phyloP scores from a whole-genome alignment of 2,113 vertebrate genomes.

The Boleophthalmus pectinirostris region DNA sequence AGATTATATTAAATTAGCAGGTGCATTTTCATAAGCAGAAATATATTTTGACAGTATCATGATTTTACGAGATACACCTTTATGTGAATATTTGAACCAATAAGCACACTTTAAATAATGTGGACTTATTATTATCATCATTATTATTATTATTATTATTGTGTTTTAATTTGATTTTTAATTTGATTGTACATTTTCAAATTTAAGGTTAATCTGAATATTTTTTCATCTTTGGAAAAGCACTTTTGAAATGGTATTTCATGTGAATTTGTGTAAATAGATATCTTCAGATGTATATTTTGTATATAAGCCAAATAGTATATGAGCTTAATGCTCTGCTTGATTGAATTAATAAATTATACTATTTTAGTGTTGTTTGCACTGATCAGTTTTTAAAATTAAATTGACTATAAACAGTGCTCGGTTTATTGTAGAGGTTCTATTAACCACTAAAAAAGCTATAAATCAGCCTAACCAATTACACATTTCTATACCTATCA shows the following conservation, averaged over 20 bases:
- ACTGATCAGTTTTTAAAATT: background rate
- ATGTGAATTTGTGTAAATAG: conserved; percentile 71
- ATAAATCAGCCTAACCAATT: too few species aligned
- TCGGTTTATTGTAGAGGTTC: background rate
- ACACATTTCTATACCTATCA: too few species aligned
- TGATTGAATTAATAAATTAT: conserved; percentile 1
- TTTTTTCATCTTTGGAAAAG: conserved; percentile 18
- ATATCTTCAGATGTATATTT: conserved; percentile 36
- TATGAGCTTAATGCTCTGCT: background rate
- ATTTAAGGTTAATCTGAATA: conserved; percentile 13
- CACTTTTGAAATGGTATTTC: conserved; percentile 50
- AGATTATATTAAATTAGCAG: conserved; percentile 1
- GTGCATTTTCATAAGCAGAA: conserved; percentile 12
- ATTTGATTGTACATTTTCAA: conserved; percentile 8
- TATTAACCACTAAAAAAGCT: too few species aligned
- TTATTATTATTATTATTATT: background rate
- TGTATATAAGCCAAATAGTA: conserved; percentile 5
- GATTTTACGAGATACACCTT: background rate
- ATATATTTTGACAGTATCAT: too few species aligned
- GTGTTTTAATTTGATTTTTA: conserved; percentile 19
- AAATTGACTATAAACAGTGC: background rate
- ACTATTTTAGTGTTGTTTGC: conserved; percentile 1
- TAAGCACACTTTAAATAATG: background rate
- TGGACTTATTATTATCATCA: background rate
- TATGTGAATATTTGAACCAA: background rate